These are phyloP conservation scores for Mastacembelus armatus DNA, from an alignment of 2,797 vertebrate genomes.

Conservation along the genomic window DNA sequence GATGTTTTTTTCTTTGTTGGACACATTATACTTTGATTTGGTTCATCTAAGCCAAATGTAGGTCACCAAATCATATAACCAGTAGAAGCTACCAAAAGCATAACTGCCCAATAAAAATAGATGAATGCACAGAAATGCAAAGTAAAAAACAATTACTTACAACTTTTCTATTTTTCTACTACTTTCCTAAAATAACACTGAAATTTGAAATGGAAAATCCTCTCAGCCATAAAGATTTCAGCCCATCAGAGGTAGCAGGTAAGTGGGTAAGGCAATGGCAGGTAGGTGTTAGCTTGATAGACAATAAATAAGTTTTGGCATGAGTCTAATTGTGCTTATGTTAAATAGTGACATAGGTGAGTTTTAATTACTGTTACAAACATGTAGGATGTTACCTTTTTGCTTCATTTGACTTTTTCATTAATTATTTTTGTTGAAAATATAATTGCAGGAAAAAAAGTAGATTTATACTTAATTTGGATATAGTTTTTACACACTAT, in stretches of 20 bases:
- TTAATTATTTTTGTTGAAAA: too few relatives aligned
- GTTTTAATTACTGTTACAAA: background rate
- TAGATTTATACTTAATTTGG: too few relatives aligned
- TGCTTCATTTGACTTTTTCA: accelerated
- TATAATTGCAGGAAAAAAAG: too few relatives aligned
- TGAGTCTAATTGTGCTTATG: background rate
- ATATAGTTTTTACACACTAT: too few relatives aligned
- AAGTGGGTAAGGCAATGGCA: background rate
- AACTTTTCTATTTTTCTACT: background rate
- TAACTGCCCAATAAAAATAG: background rate
- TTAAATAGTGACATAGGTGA: background rate
- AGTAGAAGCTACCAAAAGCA: background rate
- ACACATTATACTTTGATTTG: background rate
- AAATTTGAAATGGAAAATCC: background rate
- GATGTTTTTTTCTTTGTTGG: background rate
- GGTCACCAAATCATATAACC: background rate
- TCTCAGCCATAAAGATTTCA: background rate
- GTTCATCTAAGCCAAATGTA: background rate
- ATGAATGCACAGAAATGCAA: background rate
- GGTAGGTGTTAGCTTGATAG: background rate
- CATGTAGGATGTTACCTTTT: background rate
- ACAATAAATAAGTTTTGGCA: background rate
- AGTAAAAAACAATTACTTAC: too few relatives aligned
- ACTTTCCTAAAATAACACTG: background rate
- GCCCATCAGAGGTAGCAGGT: background rate